phyloP scores from a whole-genome alignment of 2,888 invertebrate genomes.

The Lordiphosa fenestrarum region DNA sequence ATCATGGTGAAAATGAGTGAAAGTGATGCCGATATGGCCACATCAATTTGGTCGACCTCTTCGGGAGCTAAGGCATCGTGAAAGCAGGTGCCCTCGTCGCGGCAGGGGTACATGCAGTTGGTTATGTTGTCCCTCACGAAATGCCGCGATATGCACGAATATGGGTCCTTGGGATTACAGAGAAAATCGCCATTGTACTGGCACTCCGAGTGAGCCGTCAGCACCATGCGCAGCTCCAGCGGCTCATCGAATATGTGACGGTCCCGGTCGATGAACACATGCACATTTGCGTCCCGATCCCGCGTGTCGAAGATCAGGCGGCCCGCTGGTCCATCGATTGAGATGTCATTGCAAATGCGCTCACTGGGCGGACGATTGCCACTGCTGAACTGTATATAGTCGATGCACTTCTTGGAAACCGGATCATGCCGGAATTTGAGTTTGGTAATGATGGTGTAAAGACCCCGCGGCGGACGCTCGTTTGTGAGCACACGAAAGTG shows the following conservation, averaged over 20 bases:
- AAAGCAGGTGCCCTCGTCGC: slow-evolving; percentile 77
- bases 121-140: slow-evolving; percentile 78
- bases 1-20: slow-evolving; percentile 79
- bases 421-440: slow-evolving; percentile 76
- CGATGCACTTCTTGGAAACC: slow-evolving; percentile 65
- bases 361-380: slow-evolving; percentile 76
- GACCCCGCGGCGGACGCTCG: slow-evolving; percentile 67
- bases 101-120: slow-evolving; percentile 78
- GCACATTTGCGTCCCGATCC: slow-evolving; percentile 70
- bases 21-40: slow-evolving; percentile 78
- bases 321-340: slow-evolving; percentile 73
- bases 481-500: slow-evolving; percentile 73
- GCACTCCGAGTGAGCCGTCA: slow-evolving; percentile 77
- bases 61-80: slow-evolving; percentile 68
- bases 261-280: slow-evolving; percentile 69
- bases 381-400: slow-evolving; percentile 76
- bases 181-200: slow-evolving; percentile 71
- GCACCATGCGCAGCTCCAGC: slow-evolving; percentile 76
- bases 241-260: slow-evolving; percentile 66
- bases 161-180: slow-evolving; percentile 71
- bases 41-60: slow-evolving; percentile 75
- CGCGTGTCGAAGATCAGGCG: slow-evolving; percentile 76
- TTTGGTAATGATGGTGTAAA: slow-evolving; percentile 77
- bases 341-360: slow-evolving; percentile 75
- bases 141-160: slow-evolving; percentile 77